phyloP scores from a whole-genome alignment of 1,140 invertebrate genomes.

The Wiebesia pumilae region DNA sequence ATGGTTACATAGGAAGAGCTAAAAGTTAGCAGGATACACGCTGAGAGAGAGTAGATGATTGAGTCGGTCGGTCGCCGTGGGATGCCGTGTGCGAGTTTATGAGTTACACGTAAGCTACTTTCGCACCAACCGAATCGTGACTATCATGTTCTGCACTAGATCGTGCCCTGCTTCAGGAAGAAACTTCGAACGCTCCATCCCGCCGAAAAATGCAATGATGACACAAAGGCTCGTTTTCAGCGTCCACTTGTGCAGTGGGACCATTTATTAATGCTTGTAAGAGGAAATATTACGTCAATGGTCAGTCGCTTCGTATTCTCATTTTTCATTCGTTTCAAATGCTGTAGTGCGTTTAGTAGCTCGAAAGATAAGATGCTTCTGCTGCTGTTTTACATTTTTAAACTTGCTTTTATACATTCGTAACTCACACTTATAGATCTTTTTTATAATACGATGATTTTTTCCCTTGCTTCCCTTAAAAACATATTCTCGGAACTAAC shows the following conservation, averaged over 20 bases:
- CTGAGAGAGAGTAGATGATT: conserved; percentile 22
- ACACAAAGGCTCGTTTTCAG: conserved; percentile 20
- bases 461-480: background rate
- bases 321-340: too few species aligned
- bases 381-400: background rate
- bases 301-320: background rate
- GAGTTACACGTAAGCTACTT: conserved; percentile 53
- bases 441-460: background rate
- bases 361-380: background rate
- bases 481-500: background rate
- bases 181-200: background rate
- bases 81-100: conserved; percentile 3
- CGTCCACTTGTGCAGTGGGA: background rate
- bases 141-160: conserved; percentile 56
- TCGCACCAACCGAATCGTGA: conserved; percentile 54
- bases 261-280: background rate
- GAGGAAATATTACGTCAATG: conserved; percentile 1
- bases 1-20: background rate
- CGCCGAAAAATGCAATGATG: background rate
- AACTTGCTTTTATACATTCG: background rate
- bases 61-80: conserved; percentile 1
- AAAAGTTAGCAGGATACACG: background rate
- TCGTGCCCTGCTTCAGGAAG: background rate
- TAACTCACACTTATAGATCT: background rate
- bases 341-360: background rate